Evolutionary conservation across 2,113 vertebrate species (phyloP), one percentile per base, ranked within the genome.

Genomic region (Sapayoa aenigma): DNA sequence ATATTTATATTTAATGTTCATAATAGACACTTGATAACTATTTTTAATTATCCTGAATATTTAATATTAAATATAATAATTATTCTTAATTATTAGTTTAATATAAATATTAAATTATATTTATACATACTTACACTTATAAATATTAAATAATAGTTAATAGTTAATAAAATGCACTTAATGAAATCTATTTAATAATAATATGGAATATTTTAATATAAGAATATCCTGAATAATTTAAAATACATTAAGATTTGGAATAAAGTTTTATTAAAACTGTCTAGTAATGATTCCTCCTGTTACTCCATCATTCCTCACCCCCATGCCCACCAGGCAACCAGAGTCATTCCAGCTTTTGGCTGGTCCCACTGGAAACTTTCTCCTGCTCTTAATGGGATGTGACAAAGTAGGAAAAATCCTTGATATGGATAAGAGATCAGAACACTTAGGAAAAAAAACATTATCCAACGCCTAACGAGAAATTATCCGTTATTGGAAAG

Each of bases 301-400:
- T 33, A 44, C 8, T 62, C 47, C 37, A 12, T 28, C 8, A 1
- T 41, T 84, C 59, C 46, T 71, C 62, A 27, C n/a, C 3, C 28
- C 30, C 47, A 27, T 11, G 9, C 23, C 39, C 35, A 35, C 25
- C 25, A 24, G 30, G 41, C 56, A 41, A 41, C 6, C 46, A 35
- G 60, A 37, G 14, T 49, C 6, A 2, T 23, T 14, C 20, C 27
- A 2, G 2, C 53, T 44, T 41, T 47, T 5, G 0, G 37, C 24
- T 59, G 44, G 7, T 69, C 24, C 35, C 21, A 9, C 55, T 21
- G 49, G 59, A 53, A 46, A 77, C 12, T 9, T 6, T 78, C 46
- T 28, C 50, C 60, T 74, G 30, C 22, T 41, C 11, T 10, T 69
- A 7, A 53, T 10, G 15, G 17, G 49, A 4, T 13, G 28, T 23